Base-by-base conservation (phyloP, 2,888 invertebrate genomes). In the Linyphia triangularis region DNA sequence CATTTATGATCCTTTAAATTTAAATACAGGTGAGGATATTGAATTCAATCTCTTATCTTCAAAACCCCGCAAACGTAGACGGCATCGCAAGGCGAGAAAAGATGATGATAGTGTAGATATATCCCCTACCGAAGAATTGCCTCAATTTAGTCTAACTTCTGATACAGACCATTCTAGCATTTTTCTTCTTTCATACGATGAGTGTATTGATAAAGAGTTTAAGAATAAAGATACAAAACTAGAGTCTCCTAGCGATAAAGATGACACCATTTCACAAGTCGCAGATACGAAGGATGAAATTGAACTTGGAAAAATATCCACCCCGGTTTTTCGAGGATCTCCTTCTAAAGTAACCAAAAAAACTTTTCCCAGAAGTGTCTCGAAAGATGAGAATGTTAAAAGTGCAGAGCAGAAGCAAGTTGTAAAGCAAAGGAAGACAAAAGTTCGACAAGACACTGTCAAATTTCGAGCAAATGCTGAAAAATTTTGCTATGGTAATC, bases 401-500 rank as follows among this genome's bases (percentile, higher is more conserved):
- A 61, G 88, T 73, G 30, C 40, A 22, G 57, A 24, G 37, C 63
- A 67, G 51, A 73, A 86, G 88, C 40, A 63, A 88, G 30, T 37
- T 85, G 79, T 86, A 33, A 89, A 84, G 30, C 59, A 43, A 6
- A 51, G 78, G 33, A 63, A 73, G 22, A 73, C 72, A 22, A 85
- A 73, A 89, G 61, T 43, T 13, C 72, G 43, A 22, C 26, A 81
- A 40, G 78, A 75, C 22, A 67, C 67, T 28, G 24, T 78, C 4
- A 89, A 73, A 85, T 97, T 96, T 93, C 95, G 96, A 91, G 94
- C 95, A 26, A 96, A 96, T 92, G 95, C 96, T 92, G 94, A 95
- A 86, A 95, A 95, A 92, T 98, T 97, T 93, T 96, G 97, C 92
- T 98, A 96, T 94, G 99, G 99, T 84, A 99, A 99, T 93, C 99